A percentile compares a stretch with the other conserved stretches of the same genome.
These are phyloP conservation scores for Clarias pachynema DNA, from an alignment of 2,797 vertebrate genomes.

Conservation along the genomic window DNA sequence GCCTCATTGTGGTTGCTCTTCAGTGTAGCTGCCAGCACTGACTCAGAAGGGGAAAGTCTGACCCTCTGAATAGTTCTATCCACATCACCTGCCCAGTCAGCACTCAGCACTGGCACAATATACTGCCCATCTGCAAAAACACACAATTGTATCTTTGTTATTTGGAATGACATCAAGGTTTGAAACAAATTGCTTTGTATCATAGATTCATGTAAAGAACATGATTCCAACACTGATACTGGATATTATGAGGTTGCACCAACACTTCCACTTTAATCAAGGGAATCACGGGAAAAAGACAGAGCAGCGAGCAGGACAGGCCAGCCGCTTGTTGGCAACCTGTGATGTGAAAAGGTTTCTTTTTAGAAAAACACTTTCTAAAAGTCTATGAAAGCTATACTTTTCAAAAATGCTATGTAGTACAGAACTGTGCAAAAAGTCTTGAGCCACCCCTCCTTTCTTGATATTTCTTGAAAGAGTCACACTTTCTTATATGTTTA, in stretches of 20 bases:
- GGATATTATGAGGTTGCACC: background rate
- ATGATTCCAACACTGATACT: background rate
- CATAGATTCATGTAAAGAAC: background rate
- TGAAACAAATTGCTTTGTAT: background rate
- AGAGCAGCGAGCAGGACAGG: background rate
- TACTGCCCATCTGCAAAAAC: slow-evolving; percentile 67
- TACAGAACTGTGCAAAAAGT: too few species aligned
- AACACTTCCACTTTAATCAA: background rate
- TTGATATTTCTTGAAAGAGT: too few species aligned
- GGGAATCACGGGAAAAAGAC: background rate
- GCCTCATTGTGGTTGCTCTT: slow-evolving; percentile 78
- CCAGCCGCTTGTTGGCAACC: background rate
- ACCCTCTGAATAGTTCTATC: slow-evolving; percentile 81
- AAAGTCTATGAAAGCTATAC: background rate
- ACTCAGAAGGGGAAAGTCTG: slow-evolving; percentile 86
- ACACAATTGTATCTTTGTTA: background rate
- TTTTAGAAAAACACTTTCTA: too few species aligned
- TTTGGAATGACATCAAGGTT: background rate
- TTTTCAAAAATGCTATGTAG: too few species aligned
- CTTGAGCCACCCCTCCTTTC: too few species aligned
- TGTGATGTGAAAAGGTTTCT: background rate
- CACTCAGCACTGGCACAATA: slow-evolving; percentile 77
- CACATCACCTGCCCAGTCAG: slow-evolving; percentile 62
- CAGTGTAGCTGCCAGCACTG: slow-evolving; percentile 80
- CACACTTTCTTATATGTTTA: too few species aligned